phyloP scores from a whole-genome alignment of 2,797 vertebrate genomes.

The Ctenopoma kingsleyae region DNA sequence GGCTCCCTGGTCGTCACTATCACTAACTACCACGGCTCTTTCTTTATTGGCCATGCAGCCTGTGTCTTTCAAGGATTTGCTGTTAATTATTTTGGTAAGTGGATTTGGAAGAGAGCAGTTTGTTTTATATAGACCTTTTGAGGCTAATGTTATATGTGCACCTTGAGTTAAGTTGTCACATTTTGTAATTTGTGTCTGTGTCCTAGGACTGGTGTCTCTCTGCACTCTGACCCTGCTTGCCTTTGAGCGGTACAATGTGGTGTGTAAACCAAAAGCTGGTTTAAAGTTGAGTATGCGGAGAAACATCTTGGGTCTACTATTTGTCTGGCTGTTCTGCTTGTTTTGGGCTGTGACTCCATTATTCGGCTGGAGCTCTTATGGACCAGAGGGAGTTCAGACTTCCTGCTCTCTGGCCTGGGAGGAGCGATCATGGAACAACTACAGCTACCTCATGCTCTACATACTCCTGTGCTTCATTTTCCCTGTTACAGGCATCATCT shows the following conservation, averaged over 20 bases:
- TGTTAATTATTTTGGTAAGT: constrained; percentile 85
- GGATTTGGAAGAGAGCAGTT: background rate
- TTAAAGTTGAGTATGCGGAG: constrained; percentile 73
- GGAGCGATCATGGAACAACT: constrained; percentile 78
- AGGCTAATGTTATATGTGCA: background rate
- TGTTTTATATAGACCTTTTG: background rate
- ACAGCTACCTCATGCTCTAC: constrained; percentile 82
- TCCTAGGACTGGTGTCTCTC: constrained; percentile 82
- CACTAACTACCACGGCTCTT: constrained; percentile 82
- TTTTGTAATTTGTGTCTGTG: background rate
- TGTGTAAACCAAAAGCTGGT: constrained; percentile 75
- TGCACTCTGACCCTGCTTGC: constrained; percentile 82
- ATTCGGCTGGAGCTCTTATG: constrained; percentile 82
- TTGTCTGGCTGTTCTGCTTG: constrained; percentile 82
- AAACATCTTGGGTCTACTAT: constrained; percentile 68
- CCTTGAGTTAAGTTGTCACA: background rate
- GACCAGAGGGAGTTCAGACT: constrained; percentile 79
- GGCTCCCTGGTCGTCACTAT: constrained; percentile 79
- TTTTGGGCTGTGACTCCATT: constrained; percentile 76
- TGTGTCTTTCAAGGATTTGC: constrained; percentile 83
- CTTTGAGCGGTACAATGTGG: constrained; percentile 80
- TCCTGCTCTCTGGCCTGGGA: constrained; percentile 83
- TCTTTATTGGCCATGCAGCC: constrained; percentile 76
- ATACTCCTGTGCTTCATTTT: constrained; percentile 77
- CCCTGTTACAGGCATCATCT: constrained; percentile 74